Conservation (phyloP, 37 sponge, comb jelly and placozoan species). For the Lycopodina hypogea region DNA sequence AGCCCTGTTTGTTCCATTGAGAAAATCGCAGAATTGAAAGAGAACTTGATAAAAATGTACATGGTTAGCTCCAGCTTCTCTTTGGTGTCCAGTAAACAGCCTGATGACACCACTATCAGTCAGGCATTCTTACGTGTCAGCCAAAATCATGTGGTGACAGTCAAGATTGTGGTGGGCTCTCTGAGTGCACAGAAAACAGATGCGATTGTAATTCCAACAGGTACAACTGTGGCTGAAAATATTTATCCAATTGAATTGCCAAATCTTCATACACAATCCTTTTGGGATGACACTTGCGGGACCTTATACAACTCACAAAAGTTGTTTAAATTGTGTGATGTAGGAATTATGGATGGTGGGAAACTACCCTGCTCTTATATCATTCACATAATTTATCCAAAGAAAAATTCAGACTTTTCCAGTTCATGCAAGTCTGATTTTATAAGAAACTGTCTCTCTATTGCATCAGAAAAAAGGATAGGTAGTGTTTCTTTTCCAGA, state of each 20-base stretch:
- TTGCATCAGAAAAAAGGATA: slow-evolving; percentile 8
- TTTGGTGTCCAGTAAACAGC: background rate
- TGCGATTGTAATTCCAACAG: slow-evolving; percentile 72
- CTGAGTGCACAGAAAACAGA: slow-evolving; percentile 34
- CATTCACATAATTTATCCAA: slow-evolving; percentile 66
- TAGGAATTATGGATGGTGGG: slow-evolving; percentile 49
- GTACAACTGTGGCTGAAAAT: slow-evolving; percentile 8
- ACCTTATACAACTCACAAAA: background rate
- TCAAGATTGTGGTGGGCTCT: slow-evolving; percentile 35
- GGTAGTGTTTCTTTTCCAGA: slow-evolving; percentile 63
- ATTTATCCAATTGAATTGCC: background rate
- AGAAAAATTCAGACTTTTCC: slow-evolving; percentile 10
- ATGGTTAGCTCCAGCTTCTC: background rate
- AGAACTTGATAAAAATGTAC: background rate
- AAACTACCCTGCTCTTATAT: slow-evolving; percentile 53
- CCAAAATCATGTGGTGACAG: slow-evolving; percentile 10
- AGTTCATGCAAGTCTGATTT: background rate
- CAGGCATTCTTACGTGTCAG: background rate
- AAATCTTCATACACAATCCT: background rate
- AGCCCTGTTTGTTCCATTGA: background rate
- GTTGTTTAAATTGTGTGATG: slow-evolving; percentile 20
- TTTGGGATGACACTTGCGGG: background rate
- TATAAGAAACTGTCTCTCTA: slow-evolving; percentile 2
- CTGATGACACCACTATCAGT: background rate
- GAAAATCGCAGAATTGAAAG: background rate